Evolutionary conservation across 2,888 invertebrate genomes (phyloP).

Genomic region (Pteria penguin): DNA sequence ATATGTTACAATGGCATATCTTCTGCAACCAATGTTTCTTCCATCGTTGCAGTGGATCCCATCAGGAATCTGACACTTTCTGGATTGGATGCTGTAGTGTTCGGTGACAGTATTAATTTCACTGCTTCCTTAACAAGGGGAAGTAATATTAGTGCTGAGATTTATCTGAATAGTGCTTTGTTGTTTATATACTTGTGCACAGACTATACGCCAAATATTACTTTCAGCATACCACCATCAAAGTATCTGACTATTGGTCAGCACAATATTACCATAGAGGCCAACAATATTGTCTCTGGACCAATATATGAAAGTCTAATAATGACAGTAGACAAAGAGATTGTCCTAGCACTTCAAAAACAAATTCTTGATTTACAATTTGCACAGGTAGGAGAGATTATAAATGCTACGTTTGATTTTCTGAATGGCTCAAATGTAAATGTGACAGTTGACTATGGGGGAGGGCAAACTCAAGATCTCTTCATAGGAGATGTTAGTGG

Average conservation of each 20-base stretch:
- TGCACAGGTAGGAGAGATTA: neutral
- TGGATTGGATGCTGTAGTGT: neutral
- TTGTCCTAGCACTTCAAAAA: neutral
- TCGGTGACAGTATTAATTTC: constrained; percentile 27
- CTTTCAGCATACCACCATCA: constrained; percentile 9
- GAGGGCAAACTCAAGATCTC: neutral
- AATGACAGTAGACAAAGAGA: constrained; percentile 28
- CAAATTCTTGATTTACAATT: neutral
- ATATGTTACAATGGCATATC: constrained; percentile 37
- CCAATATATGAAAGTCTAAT: neutral
- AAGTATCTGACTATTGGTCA: constrained; percentile 29
- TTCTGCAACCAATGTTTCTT: neutral
- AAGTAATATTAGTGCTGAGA: constrained; percentile 21
- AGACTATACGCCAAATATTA: neutral
- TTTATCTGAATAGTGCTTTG: constrained; percentile 12
- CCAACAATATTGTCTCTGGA: constrained; percentile 36
- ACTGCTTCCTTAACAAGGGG: constrained; percentile 22
- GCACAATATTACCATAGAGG: constrained; percentile 30
- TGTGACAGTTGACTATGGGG: neutral
- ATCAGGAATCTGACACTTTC: constrained; percentile 23
- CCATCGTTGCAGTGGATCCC: constrained; percentile 27
- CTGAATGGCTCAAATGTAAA: constrained; percentile 21
- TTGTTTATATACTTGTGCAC: neutral
- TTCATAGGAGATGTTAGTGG: neutral
- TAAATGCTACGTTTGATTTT: neutral